Evolutionary conservation across 2,113 vertebrate genomes (phyloP), one percentile per base, ranked within the genome.

Genomic region (Pelecanoides urinatrix): DNA sequence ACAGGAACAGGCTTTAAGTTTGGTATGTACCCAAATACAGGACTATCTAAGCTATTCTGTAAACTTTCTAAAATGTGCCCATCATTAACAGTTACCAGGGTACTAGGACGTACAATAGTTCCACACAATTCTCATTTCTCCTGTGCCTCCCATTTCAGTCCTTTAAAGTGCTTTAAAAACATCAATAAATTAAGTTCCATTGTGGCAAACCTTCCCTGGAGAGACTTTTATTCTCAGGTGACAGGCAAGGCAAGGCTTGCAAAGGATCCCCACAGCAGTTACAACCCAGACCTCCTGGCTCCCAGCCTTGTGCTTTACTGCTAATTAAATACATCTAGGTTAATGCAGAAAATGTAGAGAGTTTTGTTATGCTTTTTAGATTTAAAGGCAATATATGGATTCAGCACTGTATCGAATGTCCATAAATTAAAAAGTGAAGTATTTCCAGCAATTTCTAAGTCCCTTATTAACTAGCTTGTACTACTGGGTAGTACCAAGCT

Each of bases 151-250:
- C 44, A 34, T 68, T 91, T 49, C 77, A 91, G 70, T 56, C 76
- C 83, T 88, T 94, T 89, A 94, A 86, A 96, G 58, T 20, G 8
- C 76, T 97, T 96, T 93, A 73, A 92, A 97, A 94, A 73, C 70
- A 65, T 53, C 80, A 85, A 66, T 95, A 95, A 92, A 77, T 80
- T 89, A 81, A 94, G 83, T 87, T 94, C 56, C 61, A 78, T 66
- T 53, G 66, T 85, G 73, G 66, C 73, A 94, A 89, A 94, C 12
- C 4, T 81, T 95, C 91, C 80, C 92, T 50, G 26, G 86, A 85
- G 95, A 95, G 73, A n/a, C 13, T 95, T 93, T 92, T 89, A 87
- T 95, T 94, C 95, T 89, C 94, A 95, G 91, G 70, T 94, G 96
- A 95, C 66, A 74, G 89, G 75, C 95, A 90, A 92, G 53, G 80